Evolutionary conservation across 2,888 invertebrate species (phyloP).

Genomic region (Automeris io): DNA sequence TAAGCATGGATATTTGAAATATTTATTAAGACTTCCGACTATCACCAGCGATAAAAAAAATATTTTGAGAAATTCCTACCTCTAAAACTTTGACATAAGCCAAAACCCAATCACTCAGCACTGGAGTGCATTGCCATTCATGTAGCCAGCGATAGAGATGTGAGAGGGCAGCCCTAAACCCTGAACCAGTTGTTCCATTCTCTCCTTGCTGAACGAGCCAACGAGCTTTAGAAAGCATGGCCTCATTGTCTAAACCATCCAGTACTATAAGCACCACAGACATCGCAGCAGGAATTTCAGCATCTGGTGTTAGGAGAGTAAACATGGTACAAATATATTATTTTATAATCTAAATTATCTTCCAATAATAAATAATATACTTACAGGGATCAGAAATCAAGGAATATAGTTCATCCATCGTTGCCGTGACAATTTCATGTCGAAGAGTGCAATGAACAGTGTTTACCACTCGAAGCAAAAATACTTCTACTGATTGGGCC

Average conservation of each 20-base stretch:
- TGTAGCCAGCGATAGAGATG: conserved; percentile 83
- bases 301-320: neutral
- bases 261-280: conserved; percentile 78
- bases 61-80: conserved; percentile 28
- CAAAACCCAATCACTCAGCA: conserved; percentile 81
- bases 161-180: conserved; percentile 78
- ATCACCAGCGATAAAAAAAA: neutral
- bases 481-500: conserved; percentile 51
- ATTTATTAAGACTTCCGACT: neutral
- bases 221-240: conserved; percentile 42
- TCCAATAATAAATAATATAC: conserved; percentile 16
- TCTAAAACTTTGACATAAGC: conserved; percentile 81
- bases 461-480: conserved; percentile 44
- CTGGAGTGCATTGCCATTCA: conserved; percentile 78
- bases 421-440: conserved; percentile 69
- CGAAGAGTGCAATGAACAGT: conserved; percentile 39
- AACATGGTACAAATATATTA: neutral
- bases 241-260: conserved; percentile 51
- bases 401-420: conserved; percentile 77
- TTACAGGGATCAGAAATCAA: conserved; percentile 78
- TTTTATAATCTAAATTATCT: neutral
- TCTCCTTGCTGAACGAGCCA: conserved; percentile 60
- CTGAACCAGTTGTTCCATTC: conserved; percentile 60
- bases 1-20: neutral
- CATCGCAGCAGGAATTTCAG: conserved; percentile 53